A percentile compares a stretch with the other conserved stretches of the same genome.
Evolutionary conservation across 2,113 vertebrate species (phyloP).

Genomic region (Embiotoca jacksoni): DNA sequence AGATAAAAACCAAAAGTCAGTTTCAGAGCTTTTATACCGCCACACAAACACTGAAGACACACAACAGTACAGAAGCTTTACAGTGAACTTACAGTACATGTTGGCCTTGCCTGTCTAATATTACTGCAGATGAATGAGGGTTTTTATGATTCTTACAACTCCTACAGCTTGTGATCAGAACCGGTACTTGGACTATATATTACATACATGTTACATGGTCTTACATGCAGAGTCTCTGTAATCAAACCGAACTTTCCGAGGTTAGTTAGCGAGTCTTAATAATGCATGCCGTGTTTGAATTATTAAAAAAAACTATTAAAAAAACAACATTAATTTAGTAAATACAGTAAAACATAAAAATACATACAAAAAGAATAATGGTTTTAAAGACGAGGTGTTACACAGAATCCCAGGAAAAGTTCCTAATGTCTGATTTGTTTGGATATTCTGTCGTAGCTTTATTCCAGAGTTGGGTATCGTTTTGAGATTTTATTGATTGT

Average conservation of each 20-base stretch:
- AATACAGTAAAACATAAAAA: constrained; percentile 50
- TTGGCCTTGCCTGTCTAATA: not conserved
- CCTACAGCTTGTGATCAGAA: constrained; percentile 9
- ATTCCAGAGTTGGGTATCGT: not conserved
- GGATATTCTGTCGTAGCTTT: too few relatives aligned
- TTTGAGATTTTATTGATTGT: not conserved
- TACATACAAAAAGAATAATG: constrained; percentile 34
- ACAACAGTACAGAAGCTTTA: constrained; percentile 31
- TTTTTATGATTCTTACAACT: not conserved
- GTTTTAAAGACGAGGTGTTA: constrained; percentile 5
- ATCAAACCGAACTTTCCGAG: not conserved
- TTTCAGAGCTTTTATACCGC: not conserved
- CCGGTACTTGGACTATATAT: not conserved
- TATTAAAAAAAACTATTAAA: not conserved
- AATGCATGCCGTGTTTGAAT: constrained; percentile 27
- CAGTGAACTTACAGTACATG: not conserved
- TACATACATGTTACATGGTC: constrained; percentile 32
- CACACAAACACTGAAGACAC: constrained; percentile 38
- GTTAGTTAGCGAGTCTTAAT: not conserved
- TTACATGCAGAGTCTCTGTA: constrained; percentile 29
- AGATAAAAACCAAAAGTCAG: not conserved
- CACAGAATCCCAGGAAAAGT: not conserved
- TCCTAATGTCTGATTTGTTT: not conserved
- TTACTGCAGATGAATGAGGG: not conserved
- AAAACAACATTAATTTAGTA: constrained; percentile 14